Base-by-base conservation (phyloP, 53 echinoderm and acorn worm genomes). In the Zoroaster sp. region DNA sequence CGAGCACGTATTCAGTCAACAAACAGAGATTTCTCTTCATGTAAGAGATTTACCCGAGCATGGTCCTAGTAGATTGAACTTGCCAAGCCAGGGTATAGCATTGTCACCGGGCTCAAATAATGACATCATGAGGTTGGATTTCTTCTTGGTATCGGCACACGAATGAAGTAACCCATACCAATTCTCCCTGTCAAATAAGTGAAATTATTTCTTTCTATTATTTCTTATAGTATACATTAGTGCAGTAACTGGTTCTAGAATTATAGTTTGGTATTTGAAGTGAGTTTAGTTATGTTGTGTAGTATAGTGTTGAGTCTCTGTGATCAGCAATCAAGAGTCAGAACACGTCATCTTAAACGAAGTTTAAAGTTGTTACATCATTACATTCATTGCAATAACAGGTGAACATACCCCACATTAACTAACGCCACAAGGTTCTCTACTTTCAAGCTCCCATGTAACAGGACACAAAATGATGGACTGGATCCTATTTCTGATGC, bases 111-210 rank as follows among this genome's bases (percentile, higher is more conserved):
- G 98, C 37, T 94, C 91, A 94, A 95, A 97, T 31, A 97, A 39
- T 21, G 95, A 94, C 70, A 97, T 88, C 92, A 97, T 95, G 39
- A 97, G 88, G 81, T 95, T 97, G 86, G 98, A 95, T 73, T 95
- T 95, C 92, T 97, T 97, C 93, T 97, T 97, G 65, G 92, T 95
- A 78, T 98, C 95, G 40, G 98, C 98, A 91, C 98, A 98, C 1
- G 98, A 98, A 75, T 96, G 96, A 69, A 98, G 75, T 38, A 98
- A 87, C 15, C 98, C 95, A 83, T 98, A 98, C 98, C 98, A 98
- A 37, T 94, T 91, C 17, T 92, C 92, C 15, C 97, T 97, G 78
- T 18, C 14, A 68, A 87, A 55, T 14, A 91, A 63, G 40, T n/a
- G 38, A 87, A 72, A 23, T 42, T 23, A 2, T n/a, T n/a, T n/a